Evolutionary conservation across 2,113 vertebrate species (phyloP).

Genomic region (Macquaria australasica): DNA sequence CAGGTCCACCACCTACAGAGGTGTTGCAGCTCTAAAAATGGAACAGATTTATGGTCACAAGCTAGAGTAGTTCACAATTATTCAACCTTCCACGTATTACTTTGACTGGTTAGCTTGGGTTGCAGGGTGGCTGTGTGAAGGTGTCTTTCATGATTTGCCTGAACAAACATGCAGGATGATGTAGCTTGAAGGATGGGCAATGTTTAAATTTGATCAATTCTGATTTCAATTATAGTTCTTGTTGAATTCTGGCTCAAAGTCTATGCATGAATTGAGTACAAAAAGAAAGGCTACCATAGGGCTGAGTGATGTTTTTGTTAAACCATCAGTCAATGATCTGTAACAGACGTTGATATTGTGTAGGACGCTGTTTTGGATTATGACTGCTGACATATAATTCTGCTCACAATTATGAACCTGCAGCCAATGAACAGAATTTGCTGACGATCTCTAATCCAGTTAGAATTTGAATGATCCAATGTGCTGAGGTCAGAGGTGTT

Average conservation of each 20-base stretch:
- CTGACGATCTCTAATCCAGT: background rate
- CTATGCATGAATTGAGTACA: background rate
- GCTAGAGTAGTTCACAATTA: conserved; percentile 1
- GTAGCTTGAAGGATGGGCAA: background rate
- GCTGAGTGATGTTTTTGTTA: background rate
- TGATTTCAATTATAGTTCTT: background rate
- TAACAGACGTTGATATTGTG: background rate
- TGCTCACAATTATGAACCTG: background rate
- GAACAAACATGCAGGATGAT: background rate
- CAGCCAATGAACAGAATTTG: background rate
- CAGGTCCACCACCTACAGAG: conserved; percentile 39
- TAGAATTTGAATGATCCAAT: background rate
- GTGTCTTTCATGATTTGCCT: background rate
- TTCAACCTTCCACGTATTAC: background rate
- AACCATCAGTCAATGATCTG: background rate
- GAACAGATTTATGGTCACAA: conserved; percentile 1
- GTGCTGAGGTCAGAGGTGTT: background rate
- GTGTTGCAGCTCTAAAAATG: conserved; percentile 26
- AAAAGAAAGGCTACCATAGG: background rate
- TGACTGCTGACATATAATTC: background rate
- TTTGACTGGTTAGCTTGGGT: background rate
- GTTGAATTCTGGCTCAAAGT: background rate
- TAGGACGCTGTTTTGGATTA: background rate
- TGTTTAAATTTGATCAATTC: background rate
- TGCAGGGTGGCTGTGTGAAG: background rate